Percentiles rank a stretch among this genome's conserved stretches.
Conservation (phyloP, 2,797 vertebrate species). For the Sebastolobus alascanus region DNA sequence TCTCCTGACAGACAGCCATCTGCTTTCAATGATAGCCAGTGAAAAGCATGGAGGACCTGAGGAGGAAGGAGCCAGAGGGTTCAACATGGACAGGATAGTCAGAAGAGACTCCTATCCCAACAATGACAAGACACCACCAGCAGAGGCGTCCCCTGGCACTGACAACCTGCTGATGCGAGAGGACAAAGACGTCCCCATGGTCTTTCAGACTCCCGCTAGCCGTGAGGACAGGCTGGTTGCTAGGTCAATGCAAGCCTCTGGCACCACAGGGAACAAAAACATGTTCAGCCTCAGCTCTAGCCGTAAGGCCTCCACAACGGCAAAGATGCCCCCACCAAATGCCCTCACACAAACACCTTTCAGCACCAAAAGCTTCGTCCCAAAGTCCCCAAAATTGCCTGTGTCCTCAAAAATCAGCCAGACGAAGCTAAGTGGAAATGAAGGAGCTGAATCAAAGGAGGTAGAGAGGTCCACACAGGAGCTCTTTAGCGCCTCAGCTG, state of each 20-base stretch:
- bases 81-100: slow-evolving; percentile 43
- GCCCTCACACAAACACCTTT: slow-evolving; percentile 44
- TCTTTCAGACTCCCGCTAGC: slow-evolving; percentile 27
- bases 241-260: slow-evolving; percentile 41
- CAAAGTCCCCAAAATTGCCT: slow-evolving; percentile 71
- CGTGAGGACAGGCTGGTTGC: slow-evolving; percentile 47
- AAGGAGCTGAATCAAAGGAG: slow-evolving; percentile 45
- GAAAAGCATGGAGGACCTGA: slow-evolving; percentile 73
- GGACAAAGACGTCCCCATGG: slow-evolving; percentile 42
- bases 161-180: slow-evolving; percentile 47
- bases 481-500: slow-evolving; percentile 49
- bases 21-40: slow-evolving; percentile 89
- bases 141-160: not conserved
- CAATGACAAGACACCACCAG: slow-evolving; percentile 68
- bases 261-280: slow-evolving; percentile 57
- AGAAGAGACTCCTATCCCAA: slow-evolving; percentile 77
- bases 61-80: slow-evolving; percentile 47
- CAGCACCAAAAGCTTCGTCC: slow-evolving; percentile 52
- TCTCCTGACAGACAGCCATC: slow-evolving; percentile 88
- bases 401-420: slow-evolving; percentile 62
- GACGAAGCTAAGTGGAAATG: slow-evolving; percentile 16
- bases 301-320: slow-evolving; percentile 52
- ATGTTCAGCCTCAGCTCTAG: slow-evolving; percentile 54
- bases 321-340: slow-evolving; percentile 52
- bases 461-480: slow-evolving; percentile 62